Percentiles rank a stretch among this genome's conserved stretches.
Conservation (phyloP, 2,888 invertebrate species). For the Pheosia tremula region DNA sequence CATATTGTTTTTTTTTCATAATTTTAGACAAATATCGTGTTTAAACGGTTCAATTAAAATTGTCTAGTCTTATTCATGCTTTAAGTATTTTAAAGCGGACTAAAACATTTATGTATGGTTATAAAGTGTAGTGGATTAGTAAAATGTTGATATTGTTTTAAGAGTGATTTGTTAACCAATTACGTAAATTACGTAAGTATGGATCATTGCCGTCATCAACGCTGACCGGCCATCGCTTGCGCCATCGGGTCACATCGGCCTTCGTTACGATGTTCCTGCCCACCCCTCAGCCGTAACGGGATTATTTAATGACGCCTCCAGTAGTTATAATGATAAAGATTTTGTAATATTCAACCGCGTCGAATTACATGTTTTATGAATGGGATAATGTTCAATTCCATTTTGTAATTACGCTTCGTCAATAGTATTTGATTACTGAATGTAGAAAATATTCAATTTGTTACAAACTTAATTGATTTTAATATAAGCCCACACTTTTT, state of each 20-base stretch:
- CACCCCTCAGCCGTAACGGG: constrained; percentile 45
- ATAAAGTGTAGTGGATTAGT: too few species aligned
- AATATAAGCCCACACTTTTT: too few species aligned
- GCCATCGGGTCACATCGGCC: constrained; percentile 32
- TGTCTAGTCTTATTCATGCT: too few species aligned
- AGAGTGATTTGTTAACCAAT: too few species aligned
- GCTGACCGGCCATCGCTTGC: constrained; percentile 37
- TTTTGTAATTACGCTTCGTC: not conserved
- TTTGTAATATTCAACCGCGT: constrained; percentile 23
- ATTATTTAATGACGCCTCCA: constrained; percentile 43
- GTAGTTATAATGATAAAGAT: constrained; percentile 34
- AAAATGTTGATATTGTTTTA: too few species aligned
- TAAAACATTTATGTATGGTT: too few species aligned
- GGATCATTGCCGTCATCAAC: constrained; percentile 16
- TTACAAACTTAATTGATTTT: too few species aligned
- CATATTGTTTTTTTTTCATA: too few species aligned
- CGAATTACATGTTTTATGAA: constrained; percentile 15
- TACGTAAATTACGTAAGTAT: constrained; percentile 32
- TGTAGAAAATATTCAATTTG: too few species aligned
- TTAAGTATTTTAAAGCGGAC: too few species aligned
- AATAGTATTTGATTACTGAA: not conserved
- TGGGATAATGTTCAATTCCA: constrained; percentile 9
- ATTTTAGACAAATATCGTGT: too few species aligned
- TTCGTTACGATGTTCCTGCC: constrained; percentile 19
- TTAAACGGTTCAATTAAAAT: too few species aligned